Evolutionary conservation across 2,888 invertebrate species (phyloP).

Genomic region (Drosophila emarginata): DNA sequence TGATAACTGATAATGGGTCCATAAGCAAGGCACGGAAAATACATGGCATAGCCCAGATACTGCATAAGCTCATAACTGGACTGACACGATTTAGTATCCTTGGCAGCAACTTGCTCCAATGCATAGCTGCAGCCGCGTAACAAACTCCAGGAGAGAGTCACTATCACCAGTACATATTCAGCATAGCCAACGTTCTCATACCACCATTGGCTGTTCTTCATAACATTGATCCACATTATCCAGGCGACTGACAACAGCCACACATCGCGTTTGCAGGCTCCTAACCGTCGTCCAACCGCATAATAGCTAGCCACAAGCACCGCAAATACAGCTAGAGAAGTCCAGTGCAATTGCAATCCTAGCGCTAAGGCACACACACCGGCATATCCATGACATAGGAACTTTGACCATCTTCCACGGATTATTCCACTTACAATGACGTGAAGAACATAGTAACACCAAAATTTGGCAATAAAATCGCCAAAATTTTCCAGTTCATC

Average conservation of each 20-base stretch:
- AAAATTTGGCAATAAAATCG: constrained; percentile 69
- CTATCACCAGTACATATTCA: constrained; percentile 77
- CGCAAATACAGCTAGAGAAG: constrained; percentile 55
- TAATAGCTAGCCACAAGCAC: constrained; percentile 73
- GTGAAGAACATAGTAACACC: constrained; percentile 79
- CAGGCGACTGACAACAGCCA: constrained; percentile 75
- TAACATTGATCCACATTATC: constrained; percentile 74
- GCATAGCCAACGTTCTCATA: constrained; percentile 70
- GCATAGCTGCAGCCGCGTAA: constrained; percentile 87
- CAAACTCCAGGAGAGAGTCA: constrained; percentile 86
- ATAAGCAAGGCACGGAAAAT: constrained; percentile 91
- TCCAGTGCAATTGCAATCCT: constrained; percentile 50
- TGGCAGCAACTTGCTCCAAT: constrained; percentile 76
- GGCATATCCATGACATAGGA: constrained; percentile 60
- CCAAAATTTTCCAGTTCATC: constrained; percentile 80
- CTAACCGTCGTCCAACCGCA: constrained; percentile 37
- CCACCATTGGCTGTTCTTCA: constrained; percentile 66
- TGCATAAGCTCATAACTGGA: constrained; percentile 80
- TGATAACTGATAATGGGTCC: constrained; percentile 93
- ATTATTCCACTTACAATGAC: constrained; percentile 54
- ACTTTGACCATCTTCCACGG: constrained; percentile 49
- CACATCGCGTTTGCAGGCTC: constrained; percentile 57
- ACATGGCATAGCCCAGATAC: constrained; percentile 89
- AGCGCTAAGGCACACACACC: constrained; percentile 69
- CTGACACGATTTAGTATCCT: constrained; percentile 32